Evolutionary conservation across 1,140 invertebrate species (phyloP).

Genomic region (Eueides isabella): DNA sequence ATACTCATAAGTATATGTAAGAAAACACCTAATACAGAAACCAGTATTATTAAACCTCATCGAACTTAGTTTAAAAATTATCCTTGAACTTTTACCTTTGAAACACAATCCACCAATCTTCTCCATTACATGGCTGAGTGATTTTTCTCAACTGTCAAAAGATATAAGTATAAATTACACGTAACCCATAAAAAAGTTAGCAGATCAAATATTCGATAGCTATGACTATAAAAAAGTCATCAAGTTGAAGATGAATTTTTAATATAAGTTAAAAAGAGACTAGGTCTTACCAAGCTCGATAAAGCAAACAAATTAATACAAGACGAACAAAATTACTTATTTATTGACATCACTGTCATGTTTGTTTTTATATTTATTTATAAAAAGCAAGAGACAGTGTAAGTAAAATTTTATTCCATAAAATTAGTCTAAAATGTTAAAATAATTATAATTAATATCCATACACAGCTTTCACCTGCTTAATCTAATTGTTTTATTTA

Average conservation of each 20-base stretch:
- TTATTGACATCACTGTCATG: no score
- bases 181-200: neutral
- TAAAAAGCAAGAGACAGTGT: no score
- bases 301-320: neutral
- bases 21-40: neutral
- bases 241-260: neutral
- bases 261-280: neutral
- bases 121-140: neutral
- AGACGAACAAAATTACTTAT: neutral
- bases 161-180: neutral
- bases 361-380: no score
- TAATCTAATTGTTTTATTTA: no score
- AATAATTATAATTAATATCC: no score
- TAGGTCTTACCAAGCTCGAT: neutral
- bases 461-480: no score
- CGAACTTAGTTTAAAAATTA: neutral
- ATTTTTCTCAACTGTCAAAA: constrained; percentile 6
- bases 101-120: neutral
- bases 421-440: no score
- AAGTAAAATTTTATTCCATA: no score
- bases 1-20: neutral
- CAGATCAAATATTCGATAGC: neutral
- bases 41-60: constrained; percentile 7
- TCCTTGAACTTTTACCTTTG: constrained; percentile 4
- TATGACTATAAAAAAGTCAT: neutral